A percentile compares a stretch with the other conserved stretches of the same genome.
phyloP scores from a whole-genome alignment of 1,140 invertebrate species.

The Diprion similis region DNA sequence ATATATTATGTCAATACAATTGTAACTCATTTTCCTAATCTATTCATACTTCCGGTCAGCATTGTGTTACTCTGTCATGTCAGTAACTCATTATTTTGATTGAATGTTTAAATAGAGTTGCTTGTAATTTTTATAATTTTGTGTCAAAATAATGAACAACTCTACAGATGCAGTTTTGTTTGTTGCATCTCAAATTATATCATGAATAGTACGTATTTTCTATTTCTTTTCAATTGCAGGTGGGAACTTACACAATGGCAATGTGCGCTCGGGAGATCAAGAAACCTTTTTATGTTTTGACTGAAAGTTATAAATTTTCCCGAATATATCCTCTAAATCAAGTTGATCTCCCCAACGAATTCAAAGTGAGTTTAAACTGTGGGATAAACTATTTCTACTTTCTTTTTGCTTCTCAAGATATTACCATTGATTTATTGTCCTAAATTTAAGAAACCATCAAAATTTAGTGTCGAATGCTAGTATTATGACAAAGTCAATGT shows the following conservation, averaged over 20 bases:
- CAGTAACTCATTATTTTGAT: too few species aligned
- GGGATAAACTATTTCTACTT: background rate
- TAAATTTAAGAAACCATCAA: too few species aligned
- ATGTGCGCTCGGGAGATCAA: constrained; percentile 91
- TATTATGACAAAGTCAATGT: background rate
- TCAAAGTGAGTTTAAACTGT: constrained; percentile 70
- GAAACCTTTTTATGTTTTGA: constrained; percentile 94
- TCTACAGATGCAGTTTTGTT: too few species aligned
- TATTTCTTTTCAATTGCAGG: constrained; percentile 62
- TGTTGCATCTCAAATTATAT: too few species aligned
- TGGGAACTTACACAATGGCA: constrained; percentile 91
- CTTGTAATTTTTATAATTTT: background rate
- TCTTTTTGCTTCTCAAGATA: too few species aligned
- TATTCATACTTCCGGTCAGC: too few species aligned
- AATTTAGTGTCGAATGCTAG: too few species aligned
- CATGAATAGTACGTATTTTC: constrained; percentile 17
- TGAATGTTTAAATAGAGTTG: too few species aligned
- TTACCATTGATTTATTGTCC: too few species aligned
- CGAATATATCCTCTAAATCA: constrained; percentile 94
- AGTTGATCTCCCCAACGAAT: constrained; percentile 87
- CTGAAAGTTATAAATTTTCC: constrained; percentile 98
- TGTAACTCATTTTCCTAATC: too few species aligned
- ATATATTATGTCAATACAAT: constrained; percentile 13
- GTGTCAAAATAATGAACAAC: background rate
- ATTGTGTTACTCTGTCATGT: too few species aligned